phyloP scores from a whole-genome alignment of 2,797 vertebrate species.

The Mustela erminea region DNA sequence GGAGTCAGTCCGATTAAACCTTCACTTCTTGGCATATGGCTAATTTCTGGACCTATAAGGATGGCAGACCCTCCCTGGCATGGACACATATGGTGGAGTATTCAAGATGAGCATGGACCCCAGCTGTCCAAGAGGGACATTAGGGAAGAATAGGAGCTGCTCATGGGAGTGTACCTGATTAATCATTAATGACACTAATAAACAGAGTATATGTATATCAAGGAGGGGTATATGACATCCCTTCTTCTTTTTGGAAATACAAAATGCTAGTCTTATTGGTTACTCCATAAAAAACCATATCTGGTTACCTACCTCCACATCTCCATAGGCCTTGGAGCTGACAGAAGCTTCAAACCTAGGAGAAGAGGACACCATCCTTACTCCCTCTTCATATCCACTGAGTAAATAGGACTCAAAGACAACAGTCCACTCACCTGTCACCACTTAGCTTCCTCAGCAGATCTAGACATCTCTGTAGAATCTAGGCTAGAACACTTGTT shows the following conservation, averaged over 20 bases:
- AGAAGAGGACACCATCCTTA: neutral
- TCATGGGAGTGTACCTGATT: neutral
- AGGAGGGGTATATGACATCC: slow-evolving; percentile 66
- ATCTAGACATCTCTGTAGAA: neutral
- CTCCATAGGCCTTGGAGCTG: neutral
- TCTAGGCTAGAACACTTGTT: neutral
- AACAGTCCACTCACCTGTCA: neutral
- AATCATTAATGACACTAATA: slow-evolving; percentile 77
- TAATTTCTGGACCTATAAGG: neutral
- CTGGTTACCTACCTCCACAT: neutral
- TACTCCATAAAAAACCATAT: neutral
- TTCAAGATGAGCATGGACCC: neutral
- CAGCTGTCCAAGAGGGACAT: neutral
- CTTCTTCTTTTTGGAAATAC: neutral
- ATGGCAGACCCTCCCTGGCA: neutral
- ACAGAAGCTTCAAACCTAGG: neutral
- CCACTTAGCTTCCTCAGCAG: neutral
- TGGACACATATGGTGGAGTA: neutral
- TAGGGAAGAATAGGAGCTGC: neutral
- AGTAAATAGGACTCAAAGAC: neutral
- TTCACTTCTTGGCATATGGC: neutral
- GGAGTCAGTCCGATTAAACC: neutral
- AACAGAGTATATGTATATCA: slow-evolving; percentile 67
- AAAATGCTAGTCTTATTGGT: slow-evolving; percentile 69
- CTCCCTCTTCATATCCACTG: neutral